A percentile compares a stretch with the other conserved stretches of the same genome.
phyloP scores from a whole-genome alignment of 2,888 invertebrate species.

The Trichacis sp. region DNA sequence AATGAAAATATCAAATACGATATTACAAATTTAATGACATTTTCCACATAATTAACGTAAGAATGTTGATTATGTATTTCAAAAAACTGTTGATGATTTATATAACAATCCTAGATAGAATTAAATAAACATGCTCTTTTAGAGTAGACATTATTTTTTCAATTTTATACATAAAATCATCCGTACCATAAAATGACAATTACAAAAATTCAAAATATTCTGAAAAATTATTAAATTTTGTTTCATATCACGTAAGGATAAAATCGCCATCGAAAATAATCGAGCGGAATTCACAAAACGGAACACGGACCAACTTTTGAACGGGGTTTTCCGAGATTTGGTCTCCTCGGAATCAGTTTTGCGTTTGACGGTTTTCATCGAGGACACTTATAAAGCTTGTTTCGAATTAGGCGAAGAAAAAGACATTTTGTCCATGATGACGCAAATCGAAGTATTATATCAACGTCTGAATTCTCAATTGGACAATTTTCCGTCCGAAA shows the following conservation, averaged over 20 bases:
- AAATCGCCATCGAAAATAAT: background rate
- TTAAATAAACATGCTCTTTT: no score
- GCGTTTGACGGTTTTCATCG: slow-evolving; percentile 73
- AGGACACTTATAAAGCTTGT: slow-evolving; percentile 76
- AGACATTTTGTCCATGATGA: slow-evolving; percentile 72
- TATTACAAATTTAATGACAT: no score
- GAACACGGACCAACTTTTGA: slow-evolving; percentile 72
- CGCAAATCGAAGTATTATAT: slow-evolving; percentile 71
- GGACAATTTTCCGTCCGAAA: slow-evolving; percentile 72
- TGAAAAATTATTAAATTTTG: background rate
- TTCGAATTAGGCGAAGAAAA: slow-evolving; percentile 73
- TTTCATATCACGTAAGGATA: background rate
- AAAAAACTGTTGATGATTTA: no score
- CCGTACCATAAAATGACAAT: no score
- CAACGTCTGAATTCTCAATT: slow-evolving; percentile 71
- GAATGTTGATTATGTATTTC: no score
- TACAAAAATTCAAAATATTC: no score
- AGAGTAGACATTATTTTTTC: no score
- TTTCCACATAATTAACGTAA: no score
- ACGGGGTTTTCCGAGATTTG: slow-evolving; percentile 72
- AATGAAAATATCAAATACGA: no score
- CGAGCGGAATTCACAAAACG: slow-evolving; percentile 70
- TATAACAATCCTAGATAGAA: no score
- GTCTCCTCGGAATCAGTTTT: slow-evolving; percentile 73
- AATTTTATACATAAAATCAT: no score